Conservation (phyloP, 1,140 invertebrate species). For the Procambarus clarkii region DNA sequence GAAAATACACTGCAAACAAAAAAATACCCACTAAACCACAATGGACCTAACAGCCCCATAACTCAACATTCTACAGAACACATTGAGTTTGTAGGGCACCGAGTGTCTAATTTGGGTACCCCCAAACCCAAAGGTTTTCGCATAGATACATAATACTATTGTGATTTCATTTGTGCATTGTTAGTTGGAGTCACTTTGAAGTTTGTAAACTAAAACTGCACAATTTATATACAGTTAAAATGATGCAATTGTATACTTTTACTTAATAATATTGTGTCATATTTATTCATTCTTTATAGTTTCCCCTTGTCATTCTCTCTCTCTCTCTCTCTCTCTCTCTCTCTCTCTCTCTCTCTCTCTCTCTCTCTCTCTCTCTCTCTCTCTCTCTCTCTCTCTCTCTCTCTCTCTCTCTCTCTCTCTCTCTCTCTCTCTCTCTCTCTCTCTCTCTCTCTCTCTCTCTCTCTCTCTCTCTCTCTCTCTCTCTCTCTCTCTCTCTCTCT, state of each 20-base stretch:
- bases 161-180: neutral
- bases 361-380: conserved; percentile 20
- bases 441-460: conserved; percentile 20
- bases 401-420: conserved; percentile 11
- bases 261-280: neutral
- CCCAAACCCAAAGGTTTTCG: no score
- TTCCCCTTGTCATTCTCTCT: no score
- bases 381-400: conserved; percentile 15
- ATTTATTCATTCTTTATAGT: no score
- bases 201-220: neutral
- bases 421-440: neutral
- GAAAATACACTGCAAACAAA: no score
- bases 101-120: no score
- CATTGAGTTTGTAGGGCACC: no score
- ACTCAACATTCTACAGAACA: no score
- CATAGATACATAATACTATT: no score
- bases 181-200: neutral
- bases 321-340: neutral
- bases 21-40: no score
- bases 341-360: neutral
- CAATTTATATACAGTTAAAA: neutral
- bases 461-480: conserved; percentile 18
- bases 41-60: no score
- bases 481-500: conserved; percentile 17
- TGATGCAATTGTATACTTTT: no score